Base-by-base conservation (phyloP, 2,113 vertebrate species). In the Dasyurus viverrinus region DNA sequence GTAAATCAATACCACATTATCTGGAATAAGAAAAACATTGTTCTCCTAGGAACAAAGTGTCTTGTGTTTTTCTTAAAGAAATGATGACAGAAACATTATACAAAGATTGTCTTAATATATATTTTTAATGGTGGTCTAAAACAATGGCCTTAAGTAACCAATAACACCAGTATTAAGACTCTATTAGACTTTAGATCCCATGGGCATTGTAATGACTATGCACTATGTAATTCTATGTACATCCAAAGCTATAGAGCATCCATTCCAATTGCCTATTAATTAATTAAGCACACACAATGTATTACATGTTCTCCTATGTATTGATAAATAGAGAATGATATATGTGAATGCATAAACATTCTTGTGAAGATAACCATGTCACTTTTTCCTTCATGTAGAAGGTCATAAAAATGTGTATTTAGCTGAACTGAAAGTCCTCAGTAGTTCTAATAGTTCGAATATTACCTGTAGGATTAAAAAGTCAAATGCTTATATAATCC, bases 121-220 rank as follows among this genome's bases (percentile, higher is more conserved):
- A 89, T 76, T 50, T 95, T 76, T 57, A 57, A 90, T 95, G 42
- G 90, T 53, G 55, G 91, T 96, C 95, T 96, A 97, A 92, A 27
- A 95, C 2, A 14, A 0, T 93, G 96, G 90, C 42, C 89, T 94
- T 94, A 93, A 96, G 92, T 25, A 89, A 16, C 26, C 57, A 60
- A 1, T 30, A 68, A 16, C 3, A n/a, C 12, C 2, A 68, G 16
- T 12, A 36, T 68, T 68, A 68, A 68, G 3, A 16, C 30, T 89
- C 52, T 94, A 92, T 96, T 96, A 93, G 8, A 91, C 55, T 96
- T 95, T 93, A 26, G 30, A 95, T 93, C 27, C n/a, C 95, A 93
- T 84, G 19, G 68, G 68, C 7, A 84, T 42, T 84, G 11, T 84
- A 16, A 84, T 84, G 6, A 19, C 6, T 42, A 19, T n/a, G 16